Evolutionary conservation across 2,888 invertebrate genomes (phyloP).

Genomic region (Cheilosia variabilis): DNA sequence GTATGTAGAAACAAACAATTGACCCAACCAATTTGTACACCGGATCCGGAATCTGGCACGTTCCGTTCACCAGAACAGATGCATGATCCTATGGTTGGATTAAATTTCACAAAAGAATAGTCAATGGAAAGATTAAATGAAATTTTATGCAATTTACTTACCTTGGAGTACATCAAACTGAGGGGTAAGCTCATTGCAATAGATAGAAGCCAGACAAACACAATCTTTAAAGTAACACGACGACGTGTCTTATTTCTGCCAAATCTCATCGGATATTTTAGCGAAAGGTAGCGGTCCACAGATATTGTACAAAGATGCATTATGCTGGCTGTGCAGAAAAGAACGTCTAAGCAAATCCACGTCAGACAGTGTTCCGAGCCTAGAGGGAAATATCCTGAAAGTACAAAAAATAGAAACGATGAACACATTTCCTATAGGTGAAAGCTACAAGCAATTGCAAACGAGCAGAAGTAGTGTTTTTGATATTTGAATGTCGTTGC

Average conservation of each 20-base stretch:
- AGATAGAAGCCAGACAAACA: conserved; percentile 96
- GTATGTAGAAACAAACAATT: conserved; percentile 97
- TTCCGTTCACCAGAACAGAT: conserved; percentile 92
- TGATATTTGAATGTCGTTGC: too few relatives aligned
- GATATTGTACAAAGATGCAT: conserved; percentile 99
- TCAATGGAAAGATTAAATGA: neutral
- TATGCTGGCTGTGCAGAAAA: conserved; percentile 98
- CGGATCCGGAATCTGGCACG: conserved; percentile 94
- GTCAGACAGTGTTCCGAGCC: conserved; percentile 94
- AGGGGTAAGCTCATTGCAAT: conserved; percentile 96
- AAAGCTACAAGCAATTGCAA: too few relatives aligned
- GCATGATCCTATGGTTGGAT: conserved; percentile 87
- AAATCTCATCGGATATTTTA: conserved; percentile 96
- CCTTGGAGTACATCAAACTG: conserved; percentile 94
- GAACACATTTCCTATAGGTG: too few relatives aligned
- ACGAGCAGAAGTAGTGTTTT: too few relatives aligned
- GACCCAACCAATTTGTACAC: conserved; percentile 96
- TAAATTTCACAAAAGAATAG: neutral
- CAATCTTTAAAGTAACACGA: conserved; percentile 94
- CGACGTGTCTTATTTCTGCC: conserved; percentile 94
- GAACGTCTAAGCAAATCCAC: conserved; percentile 97
- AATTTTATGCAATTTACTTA: conserved; percentile 80
- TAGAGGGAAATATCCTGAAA: conserved; percentile 92
- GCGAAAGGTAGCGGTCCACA: conserved; percentile 95
- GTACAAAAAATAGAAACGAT: conserved; percentile 46